Conservation (phyloP, 30 jellyfish, hydroid and myxozoan species). For the Cassiopea xamachana region DNA sequence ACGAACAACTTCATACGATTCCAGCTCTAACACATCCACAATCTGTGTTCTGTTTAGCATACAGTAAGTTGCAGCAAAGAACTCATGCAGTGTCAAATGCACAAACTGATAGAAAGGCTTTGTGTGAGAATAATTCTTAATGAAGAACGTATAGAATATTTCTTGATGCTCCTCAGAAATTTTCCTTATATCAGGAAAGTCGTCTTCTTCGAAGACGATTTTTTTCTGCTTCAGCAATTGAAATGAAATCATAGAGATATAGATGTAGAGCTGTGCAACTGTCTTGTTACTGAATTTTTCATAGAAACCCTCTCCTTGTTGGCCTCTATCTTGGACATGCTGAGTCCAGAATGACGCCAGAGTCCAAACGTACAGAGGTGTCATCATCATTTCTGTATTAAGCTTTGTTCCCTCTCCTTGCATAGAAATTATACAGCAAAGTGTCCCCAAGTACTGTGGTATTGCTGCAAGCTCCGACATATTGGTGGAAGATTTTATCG, state of each 20-base stretch:
- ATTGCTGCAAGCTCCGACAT: constrained; percentile 14
- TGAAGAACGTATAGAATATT: not conserved
- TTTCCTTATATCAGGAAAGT: not conserved
- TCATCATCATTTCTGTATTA: not conserved
- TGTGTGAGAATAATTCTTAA: not conserved
- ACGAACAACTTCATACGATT: not conserved
- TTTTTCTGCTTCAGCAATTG: not conserved
- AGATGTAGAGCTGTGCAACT: not conserved
- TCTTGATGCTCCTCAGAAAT: not conserved
- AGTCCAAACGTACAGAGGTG: constrained; percentile 11
- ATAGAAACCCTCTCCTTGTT: not conserved
- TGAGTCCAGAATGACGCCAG: not conserved
- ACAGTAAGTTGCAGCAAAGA: constrained; percentile 11
- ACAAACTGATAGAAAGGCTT: constrained; percentile 13
- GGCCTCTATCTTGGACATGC: not conserved
- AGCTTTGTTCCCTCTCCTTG: not conserved
- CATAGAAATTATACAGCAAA: constrained; percentile 6
- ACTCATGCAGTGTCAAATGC: not conserved
- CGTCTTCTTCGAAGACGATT: not conserved
- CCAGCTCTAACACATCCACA: not conserved
- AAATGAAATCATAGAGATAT: not conserved
- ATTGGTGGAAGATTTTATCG: not conserved
- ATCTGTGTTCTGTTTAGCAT: not conserved
- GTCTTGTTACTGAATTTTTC: not conserved
- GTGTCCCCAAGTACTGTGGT: constrained; percentile 15